Evolutionary conservation across 1,140 invertebrate species (phyloP), one percentile per base, ranked within the genome.

Genomic region (Pachypsylla venusta): DNA sequence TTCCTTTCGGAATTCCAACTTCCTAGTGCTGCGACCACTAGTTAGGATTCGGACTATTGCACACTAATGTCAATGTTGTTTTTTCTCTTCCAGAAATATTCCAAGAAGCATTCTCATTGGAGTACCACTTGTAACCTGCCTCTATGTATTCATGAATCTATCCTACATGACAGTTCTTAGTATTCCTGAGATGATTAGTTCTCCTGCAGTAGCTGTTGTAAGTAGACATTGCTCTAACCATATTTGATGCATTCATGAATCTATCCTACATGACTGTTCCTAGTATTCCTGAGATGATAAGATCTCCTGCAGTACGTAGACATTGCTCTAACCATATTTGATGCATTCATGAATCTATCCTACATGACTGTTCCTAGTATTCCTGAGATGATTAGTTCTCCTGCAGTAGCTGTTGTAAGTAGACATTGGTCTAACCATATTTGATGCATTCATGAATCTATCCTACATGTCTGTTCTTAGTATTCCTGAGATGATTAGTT

Each of bases 101-200:
- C 77, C 89, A 0, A 77, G 82, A 12, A 90, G 91, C 56, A 94
- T 96, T 62, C 75, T 86, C n/a, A 89, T 95, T 39, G 92, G 88
- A 0, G 87, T 93, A 28, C 88, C 90, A 1, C 71, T 91, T 1
- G 87, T 93, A 0, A 95, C 90, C 0, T 65, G 81, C 1, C 77
- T 95, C 2, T 97, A 97, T 68, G 82, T 93, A 4, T 77, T 89
- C 58, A 89, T 93, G 77, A 97, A 97, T 69, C 75, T 96, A 0
- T 85, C 92, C 24, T 95, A 97, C 70, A 88, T 96, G 78, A 83
- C 92, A 1, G 91, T 85, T 0, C 73, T 97, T 57, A 83, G 78
- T 12, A 80, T 82, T 1, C 73, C 79, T 0, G 91, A 95, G 70
- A 86, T 97, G 75, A 74, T 85, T 0, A 73, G 73, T 13, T 82